Evolutionary conservation across 2,113 vertebrate genomes (phyloP).

Genomic region (Ploceus nigricollis): DNA sequence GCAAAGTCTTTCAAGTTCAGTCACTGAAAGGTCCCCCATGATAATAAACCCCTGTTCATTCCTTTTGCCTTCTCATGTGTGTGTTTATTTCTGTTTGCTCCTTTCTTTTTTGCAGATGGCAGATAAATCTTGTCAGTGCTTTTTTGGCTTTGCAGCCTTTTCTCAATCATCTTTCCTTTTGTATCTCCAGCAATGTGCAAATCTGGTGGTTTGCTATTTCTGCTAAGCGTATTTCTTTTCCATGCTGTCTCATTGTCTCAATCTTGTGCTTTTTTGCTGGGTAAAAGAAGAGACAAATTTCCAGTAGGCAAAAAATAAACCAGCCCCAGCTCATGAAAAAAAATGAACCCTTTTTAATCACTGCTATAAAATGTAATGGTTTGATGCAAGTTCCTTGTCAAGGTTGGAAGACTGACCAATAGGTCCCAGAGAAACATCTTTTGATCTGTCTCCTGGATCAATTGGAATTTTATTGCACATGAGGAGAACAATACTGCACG

Average conservation of each 20-base stretch:
- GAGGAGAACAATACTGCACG: constrained; percentile 15
- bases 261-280: constrained; percentile 20
- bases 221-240: constrained; percentile 19
- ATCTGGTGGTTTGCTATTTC: constrained; percentile 50
- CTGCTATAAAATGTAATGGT: neutral
- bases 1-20: neutral
- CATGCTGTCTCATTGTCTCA: constrained; percentile 7
- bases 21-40: neutral
- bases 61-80: neutral
- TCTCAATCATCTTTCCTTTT: constrained; percentile 51
- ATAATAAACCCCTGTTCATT: neutral
- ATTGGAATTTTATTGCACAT: neutral
- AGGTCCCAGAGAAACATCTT: neutral
- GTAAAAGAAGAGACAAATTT: constrained; percentile 22
- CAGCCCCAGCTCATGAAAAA: neutral
- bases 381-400: neutral
- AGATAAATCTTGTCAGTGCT: constrained; percentile 51
- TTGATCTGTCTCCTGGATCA: constrained; percentile 35
- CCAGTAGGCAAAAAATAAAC: constrained; percentile 39
- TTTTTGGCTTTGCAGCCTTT: constrained; percentile 47
- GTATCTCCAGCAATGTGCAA: constrained; percentile 31
- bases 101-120: constrained; percentile 41
- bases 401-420: neutral
- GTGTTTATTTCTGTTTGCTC: constrained; percentile 50
- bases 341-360: constrained; percentile 3